Evolutionary conservation across 2,113 vertebrate species (phyloP).

Genomic region (Osmerus mordax): DNA sequence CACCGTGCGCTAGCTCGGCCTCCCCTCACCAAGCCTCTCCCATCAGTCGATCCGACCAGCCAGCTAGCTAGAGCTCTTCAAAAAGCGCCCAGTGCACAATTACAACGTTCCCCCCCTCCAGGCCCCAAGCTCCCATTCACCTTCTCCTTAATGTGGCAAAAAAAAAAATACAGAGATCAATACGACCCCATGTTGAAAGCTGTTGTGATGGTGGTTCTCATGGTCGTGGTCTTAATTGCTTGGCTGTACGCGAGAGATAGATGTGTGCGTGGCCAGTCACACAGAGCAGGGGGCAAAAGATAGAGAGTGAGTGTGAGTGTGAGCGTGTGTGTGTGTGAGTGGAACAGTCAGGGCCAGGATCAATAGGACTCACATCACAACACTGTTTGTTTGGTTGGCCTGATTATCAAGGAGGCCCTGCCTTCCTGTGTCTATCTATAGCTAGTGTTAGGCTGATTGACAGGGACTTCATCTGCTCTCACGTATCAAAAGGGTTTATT

Average conservation of each 20-base stretch:
- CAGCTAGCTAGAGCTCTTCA: background rate
- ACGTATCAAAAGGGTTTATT: too few relatives aligned
- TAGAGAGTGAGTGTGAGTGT: background rate
- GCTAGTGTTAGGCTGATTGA: background rate
- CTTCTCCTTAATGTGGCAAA: constrained; percentile 27
- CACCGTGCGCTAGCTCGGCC: background rate
- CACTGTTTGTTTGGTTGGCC: constrained; percentile 11
- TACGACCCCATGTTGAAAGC: constrained; percentile 28
- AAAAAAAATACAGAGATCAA: constrained; percentile 17
- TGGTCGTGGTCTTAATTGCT: constrained; percentile 31
- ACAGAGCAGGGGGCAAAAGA: constrained; percentile 7
- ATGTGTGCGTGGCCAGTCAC: constrained; percentile 30
- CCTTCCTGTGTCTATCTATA: background rate
- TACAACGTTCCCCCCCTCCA: constrained; percentile 16
- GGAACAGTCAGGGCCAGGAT: background rate
- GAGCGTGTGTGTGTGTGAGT: too few relatives aligned
- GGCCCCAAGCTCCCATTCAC: constrained; percentile 19
- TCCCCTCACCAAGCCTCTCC: background rate
- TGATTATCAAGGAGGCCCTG: constrained; percentile 13
- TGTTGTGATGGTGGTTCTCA: constrained; percentile 25
- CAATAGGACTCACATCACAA: constrained; percentile 26
- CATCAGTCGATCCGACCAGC: background rate
- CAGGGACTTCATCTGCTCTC: background rate
- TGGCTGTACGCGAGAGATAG: constrained; percentile 23
- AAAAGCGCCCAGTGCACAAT: background rate